These are phyloP conservation scores for Hoplodrina blanda DNA, from an alignment of 2,888 invertebrate species.

Conservation along the genomic window DNA sequence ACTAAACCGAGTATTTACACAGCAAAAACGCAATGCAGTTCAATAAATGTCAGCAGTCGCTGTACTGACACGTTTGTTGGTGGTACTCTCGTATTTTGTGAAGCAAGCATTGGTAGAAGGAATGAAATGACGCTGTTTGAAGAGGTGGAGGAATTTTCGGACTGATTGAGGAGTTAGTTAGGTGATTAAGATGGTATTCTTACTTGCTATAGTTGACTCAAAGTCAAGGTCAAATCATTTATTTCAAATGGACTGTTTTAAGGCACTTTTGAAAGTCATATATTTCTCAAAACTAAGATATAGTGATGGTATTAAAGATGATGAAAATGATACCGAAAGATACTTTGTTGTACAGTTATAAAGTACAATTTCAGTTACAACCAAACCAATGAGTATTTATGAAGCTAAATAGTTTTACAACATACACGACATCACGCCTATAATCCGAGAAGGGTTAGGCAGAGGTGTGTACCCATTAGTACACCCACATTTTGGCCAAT, in stretches of 20 bases:
- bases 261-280: too few species aligned
- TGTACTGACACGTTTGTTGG: constrained; percentile 65
- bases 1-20: constrained; percentile 61
- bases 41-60: constrained; percentile 57
- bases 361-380: background rate
- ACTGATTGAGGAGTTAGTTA: constrained; percentile 5
- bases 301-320: background rate
- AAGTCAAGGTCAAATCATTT: too few species aligned
- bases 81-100: constrained; percentile 27
- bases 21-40: constrained; percentile 66
- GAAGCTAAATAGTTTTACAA: background rate
- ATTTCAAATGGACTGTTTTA: too few species aligned
- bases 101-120: background rate
- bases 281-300: background rate
- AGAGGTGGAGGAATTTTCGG: constrained; percentile 7
- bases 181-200: too few species aligned
- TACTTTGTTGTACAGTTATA: background rate
- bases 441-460: too few species aligned
- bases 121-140: constrained; percentile 23
- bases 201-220: too few species aligned
- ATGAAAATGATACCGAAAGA: background rate
- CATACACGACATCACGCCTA: too few species aligned
- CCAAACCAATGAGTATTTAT: background rate
- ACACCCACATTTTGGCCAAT: too few species aligned
- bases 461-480: too few species aligned